These are phyloP conservation scores for Andrena cerasifolii DNA, from an alignment of 1,140 invertebrate species.

Conservation along the genomic window DNA sequence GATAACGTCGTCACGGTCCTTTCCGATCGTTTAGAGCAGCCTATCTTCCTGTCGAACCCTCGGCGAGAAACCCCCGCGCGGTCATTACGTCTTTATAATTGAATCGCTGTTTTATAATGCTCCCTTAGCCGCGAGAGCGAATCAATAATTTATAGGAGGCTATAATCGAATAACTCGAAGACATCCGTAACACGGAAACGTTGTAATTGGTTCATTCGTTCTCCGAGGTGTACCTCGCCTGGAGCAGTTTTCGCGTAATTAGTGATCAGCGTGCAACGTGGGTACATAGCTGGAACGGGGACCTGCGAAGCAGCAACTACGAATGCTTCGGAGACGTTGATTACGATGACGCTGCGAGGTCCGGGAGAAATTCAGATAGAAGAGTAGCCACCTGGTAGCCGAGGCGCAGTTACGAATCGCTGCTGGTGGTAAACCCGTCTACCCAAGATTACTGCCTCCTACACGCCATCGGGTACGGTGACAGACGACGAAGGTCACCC, in stretches of 20 bases:
- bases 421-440: slow-evolving; percentile 66
- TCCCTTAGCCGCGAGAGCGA: not conserved
- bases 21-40: too few relatives aligned
- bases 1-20: too few relatives aligned
- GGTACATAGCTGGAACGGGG: not conserved
- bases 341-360: slow-evolving; percentile 2
- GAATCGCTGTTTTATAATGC: slow-evolving; percentile 26
- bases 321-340: slow-evolving; percentile 11
- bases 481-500: slow-evolving; percentile 68
- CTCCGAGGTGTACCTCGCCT: not conserved
- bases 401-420: slow-evolving; percentile 60
- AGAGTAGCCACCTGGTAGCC: not conserved
- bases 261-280: not conserved
- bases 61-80: slow-evolving; percentile 6
- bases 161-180: slow-evolving; percentile 31
- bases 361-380: slow-evolving; percentile 4
- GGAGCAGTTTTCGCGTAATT: slow-evolving; percentile 5
- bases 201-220: slow-evolving; percentile 30
- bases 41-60: slow-evolving; percentile 14
- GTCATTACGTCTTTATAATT: slow-evolving; percentile 57
- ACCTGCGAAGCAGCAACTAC: not conserved
- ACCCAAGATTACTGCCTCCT: slow-evolving; percentile 62
- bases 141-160: slow-evolving; percentile 27
- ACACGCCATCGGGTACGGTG: slow-evolving; percentile 60
- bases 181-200: slow-evolving; percentile 31